These are phyloP conservation scores for Nipponia nippon DNA, from an alignment of 2,113 vertebrate species.

Conservation along the genomic window DNA sequence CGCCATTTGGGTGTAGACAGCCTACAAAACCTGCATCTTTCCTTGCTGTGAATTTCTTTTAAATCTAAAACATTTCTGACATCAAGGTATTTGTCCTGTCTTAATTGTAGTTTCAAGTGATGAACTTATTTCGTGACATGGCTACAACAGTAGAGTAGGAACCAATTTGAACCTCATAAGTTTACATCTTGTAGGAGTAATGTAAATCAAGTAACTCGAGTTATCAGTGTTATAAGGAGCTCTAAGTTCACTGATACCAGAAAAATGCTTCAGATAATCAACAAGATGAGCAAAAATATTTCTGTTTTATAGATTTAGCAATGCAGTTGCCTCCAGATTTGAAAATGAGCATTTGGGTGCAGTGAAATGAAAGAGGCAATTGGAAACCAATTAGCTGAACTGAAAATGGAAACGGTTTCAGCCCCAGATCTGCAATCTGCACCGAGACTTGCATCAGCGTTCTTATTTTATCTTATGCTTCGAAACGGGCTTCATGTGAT, in stretches of 20 bases:
- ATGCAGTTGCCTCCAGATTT: neutral
- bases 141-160: neutral
- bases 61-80: neutral
- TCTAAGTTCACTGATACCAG: neutral
- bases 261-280: constrained; percentile 23
- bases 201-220: neutral
- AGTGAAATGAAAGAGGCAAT: constrained; percentile 15
- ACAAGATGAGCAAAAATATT: constrained; percentile 9
- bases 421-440: constrained; percentile 4
- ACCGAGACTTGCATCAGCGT: neutral
- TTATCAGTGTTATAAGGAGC: neutral
- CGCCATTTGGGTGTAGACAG: neutral
- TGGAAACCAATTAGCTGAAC: constrained; percentile 37
- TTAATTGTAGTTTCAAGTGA: neutral
- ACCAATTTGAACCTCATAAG: neutral
- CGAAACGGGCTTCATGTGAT: neutral
- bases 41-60: neutral
- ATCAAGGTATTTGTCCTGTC: neutral
- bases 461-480: neutral
- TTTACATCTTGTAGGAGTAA: neutral
- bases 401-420: constrained; percentile 24
- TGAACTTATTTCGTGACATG: neutral
- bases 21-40: neutral
- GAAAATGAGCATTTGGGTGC: constrained; percentile 26
- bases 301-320: neutral